A percentile compares a stretch with the other conserved stretches of the same genome.
phyloP scores from a whole-genome alignment of 2,888 invertebrate genomes.

The Chloroclystis v-ata region DNA sequence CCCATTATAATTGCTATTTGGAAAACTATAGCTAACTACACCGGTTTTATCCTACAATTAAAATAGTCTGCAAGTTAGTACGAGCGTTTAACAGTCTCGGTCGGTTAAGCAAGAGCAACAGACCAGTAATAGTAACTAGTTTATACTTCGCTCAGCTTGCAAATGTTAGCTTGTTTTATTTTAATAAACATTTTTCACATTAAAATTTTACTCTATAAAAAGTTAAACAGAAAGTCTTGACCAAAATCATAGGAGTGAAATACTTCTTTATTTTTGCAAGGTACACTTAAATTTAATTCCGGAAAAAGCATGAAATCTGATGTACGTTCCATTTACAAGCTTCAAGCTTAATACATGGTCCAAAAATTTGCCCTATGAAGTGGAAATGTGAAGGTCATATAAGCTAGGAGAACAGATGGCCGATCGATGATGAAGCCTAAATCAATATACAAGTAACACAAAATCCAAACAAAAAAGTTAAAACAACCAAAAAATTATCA shows the following conservation, averaged over 20 bases:
- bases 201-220: neutral
- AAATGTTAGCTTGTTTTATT: neutral
- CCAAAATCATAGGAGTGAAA: neutral
- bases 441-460: neutral
- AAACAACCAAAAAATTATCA: neutral
- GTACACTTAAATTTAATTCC: too few species aligned
- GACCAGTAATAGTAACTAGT: conserved; percentile 1
- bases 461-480: neutral
- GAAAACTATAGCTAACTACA: neutral
- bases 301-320: too few species aligned
- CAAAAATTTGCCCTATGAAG: too few species aligned
- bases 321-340: too few species aligned
- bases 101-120: too few species aligned
- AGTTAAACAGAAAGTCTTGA: neutral
- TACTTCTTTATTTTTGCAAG: too few species aligned
- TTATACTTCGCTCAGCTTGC: conserved; percentile 7
- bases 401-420: too few species aligned
- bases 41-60: neutral
- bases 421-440: too few species aligned
- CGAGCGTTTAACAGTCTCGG: neutral
- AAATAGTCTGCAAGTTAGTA: neutral
- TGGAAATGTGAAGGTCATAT: too few species aligned
- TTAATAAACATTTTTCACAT: neutral
- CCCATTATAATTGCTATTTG: too few species aligned
- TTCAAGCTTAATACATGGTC: too few species aligned